Evolutionary conservation across 1,140 invertebrate genomes (phyloP), one percentile per base, ranked within the genome.

Genomic region (Neodiprion pinetum): DNA sequence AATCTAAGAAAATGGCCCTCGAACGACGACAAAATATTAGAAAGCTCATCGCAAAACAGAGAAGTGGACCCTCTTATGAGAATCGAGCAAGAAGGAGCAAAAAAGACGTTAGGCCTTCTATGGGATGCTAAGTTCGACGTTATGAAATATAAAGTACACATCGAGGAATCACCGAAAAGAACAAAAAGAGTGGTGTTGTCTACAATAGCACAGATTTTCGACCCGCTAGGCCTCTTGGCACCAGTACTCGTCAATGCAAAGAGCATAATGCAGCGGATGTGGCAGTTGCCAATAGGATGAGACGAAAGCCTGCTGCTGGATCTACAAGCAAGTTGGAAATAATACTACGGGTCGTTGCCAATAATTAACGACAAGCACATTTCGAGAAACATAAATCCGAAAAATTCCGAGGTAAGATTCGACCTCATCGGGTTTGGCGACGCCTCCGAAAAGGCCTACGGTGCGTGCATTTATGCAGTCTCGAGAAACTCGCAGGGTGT

Each of bases 101-200:
- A 68, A 3, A 23, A 49, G 23, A 66, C 67, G 1, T 21, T 73
- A 1, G 72, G 67, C 7, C 68, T 84, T 4, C 65, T 77, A 3
- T 82, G 80, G 80, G 80, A 80, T 72, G 77, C 74, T 11, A 76
- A 74, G 61, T 50, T 5, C 9, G 77, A 85, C 72, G 74, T 67
- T 73, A 79, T 83, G 49, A 17, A 23, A 1, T 81, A 76, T 21
- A 50, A 14, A 10, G 70, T 71, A 10, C 3, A 3, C 9, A 21
- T 48, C 48, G 48, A 78, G n/a, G 73, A 81, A 50, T 77, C 74
- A 73, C 68, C 71, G n/a, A 77, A 50, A 74, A 70, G 76, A 69
- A 83, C 81, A 49, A 84, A 84, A 79, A 70, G 82, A 48, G 69
- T 28, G 23, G 77, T 83, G 75, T 72, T 83, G 65, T 84, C 82